Percentiles rank a stretch among this genome's conserved stretches.
phyloP scores from a whole-genome alignment of 2,888 invertebrate genomes.

The Tachina fera region DNA sequence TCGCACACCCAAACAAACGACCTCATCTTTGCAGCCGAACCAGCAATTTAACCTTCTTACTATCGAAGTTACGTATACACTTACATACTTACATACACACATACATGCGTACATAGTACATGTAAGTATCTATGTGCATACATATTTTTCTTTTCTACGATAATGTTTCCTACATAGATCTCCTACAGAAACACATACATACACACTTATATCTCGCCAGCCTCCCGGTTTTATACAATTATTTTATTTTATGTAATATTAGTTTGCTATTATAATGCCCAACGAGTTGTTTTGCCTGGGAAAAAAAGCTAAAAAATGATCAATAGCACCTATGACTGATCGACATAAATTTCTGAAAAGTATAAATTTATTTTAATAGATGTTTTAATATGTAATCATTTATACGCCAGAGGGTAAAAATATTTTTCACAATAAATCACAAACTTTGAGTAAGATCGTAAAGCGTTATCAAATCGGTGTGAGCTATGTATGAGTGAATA shows the following conservation, averaged over 20 bases:
- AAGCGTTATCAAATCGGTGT: too few relatives aligned
- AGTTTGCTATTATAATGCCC: constrained; percentile 2
- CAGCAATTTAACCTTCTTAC: constrained; percentile 46
- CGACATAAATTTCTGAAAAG: too few relatives aligned
- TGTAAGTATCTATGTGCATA: not conserved
- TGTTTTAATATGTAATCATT: too few relatives aligned
- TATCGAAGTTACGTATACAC: constrained; percentile 12
- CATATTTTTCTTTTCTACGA: constrained; percentile 20
- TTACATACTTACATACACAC: not conserved
- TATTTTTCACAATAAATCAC: too few relatives aligned
- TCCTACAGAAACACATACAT: constrained; percentile 36
- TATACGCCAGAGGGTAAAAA: too few relatives aligned
- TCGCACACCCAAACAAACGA: not conserved
- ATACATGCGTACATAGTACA: too few relatives aligned
- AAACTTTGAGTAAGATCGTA: too few relatives aligned
- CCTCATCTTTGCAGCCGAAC: constrained; percentile 21
- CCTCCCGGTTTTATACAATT: constrained; percentile 35
- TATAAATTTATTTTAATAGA: too few relatives aligned
- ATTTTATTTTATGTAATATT: constrained; percentile 50
- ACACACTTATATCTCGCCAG: constrained; percentile 10
- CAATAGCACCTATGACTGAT: too few relatives aligned
- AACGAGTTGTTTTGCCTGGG: not conserved
- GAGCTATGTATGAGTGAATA: too few relatives aligned
- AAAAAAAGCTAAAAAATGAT: too few relatives aligned
- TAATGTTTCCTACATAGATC: constrained; percentile 40